phyloP scores from a whole-genome alignment of 92 coral and sea anemone genomes.

The Micromussa lordhowensis region DNA sequence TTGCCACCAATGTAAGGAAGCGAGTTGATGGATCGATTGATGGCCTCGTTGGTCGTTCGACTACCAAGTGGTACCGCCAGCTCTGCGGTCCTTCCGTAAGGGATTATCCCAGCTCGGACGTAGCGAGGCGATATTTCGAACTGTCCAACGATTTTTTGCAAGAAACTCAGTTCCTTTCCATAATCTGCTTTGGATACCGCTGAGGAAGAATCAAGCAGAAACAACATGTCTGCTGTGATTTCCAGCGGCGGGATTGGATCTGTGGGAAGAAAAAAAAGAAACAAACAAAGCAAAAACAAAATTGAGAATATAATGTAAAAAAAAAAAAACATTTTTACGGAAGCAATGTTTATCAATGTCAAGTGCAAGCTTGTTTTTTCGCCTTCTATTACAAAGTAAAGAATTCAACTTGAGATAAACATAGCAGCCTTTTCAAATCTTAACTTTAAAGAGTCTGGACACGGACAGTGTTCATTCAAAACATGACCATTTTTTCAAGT shows the following conservation, averaged over 20 bases:
- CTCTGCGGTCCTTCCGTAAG: conserved; percentile 74
- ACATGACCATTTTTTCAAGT: too few relatives aligned
- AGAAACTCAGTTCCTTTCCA: conserved; percentile 69
- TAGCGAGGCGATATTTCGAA: conserved; percentile 75
- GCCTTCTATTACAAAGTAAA: too few relatives aligned
- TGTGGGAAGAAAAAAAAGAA: background rate
- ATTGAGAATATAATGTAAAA: too few relatives aligned
- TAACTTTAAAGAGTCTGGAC: too few relatives aligned
- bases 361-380: too few relatives aligned
- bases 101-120: conserved; percentile 76
- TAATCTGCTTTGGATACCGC: conserved; percentile 68
- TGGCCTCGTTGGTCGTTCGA: conserved; percentile 52
- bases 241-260: conserved; percentile 72
- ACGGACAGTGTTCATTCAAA: too few relatives aligned
- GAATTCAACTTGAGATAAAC: too few relatives aligned
- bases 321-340: too few relatives aligned
- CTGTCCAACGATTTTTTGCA: conserved; percentile 53
- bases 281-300: too few relatives aligned
- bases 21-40: conserved; percentile 67
- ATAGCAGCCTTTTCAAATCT: too few relatives aligned
- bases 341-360: too few relatives aligned
- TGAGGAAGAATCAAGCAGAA: conserved; percentile 87
- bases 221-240: conserved; percentile 78
- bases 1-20: conserved; percentile 74
- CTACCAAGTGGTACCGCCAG: conserved; percentile 69